phyloP scores from a whole-genome alignment of 2,113 vertebrate genomes.

The Nycticorax nycticorax region DNA sequence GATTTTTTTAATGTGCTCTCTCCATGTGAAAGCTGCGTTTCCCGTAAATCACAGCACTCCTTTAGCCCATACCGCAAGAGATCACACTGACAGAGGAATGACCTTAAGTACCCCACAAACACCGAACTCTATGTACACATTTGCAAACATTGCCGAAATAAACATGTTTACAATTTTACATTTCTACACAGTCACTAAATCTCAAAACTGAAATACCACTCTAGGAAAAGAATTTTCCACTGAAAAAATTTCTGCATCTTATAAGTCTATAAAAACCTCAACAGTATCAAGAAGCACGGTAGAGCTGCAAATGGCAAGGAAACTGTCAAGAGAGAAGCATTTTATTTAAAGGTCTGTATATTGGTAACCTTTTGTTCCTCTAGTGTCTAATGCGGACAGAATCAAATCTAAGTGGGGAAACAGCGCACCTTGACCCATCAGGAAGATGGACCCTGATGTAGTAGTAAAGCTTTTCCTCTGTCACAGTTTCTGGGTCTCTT shows the following conservation, averaged over 20 bases:
- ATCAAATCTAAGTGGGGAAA: not conserved
- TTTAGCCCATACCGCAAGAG: not conserved
- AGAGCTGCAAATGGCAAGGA: not conserved
- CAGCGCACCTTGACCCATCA: not conserved
- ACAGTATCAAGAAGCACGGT: not conserved
- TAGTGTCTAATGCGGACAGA: not conserved
- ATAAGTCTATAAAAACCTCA: not conserved
- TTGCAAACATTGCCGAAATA: not conserved
- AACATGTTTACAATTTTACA: not conserved
- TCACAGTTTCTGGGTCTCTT: not conserved
- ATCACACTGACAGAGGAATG: not conserved
- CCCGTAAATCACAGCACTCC: not conserved
- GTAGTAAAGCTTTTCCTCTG: not conserved
- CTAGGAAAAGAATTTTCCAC: not conserved
- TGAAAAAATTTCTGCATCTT: accelerated
- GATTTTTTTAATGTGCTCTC: not conserved
- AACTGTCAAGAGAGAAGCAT: not conserved
- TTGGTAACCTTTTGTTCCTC: not conserved
- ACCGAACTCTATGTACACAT: too few relatives aligned
- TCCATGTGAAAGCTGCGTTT: not conserved
- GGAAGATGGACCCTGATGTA: not conserved
- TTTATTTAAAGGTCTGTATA: not conserved
- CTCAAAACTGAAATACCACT: not conserved
- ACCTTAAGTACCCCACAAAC: not conserved
- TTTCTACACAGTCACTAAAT: not conserved